phyloP scores from a whole-genome alignment of 2,888 invertebrate genomes.

The Drosophila suboccidentalis region DNA sequence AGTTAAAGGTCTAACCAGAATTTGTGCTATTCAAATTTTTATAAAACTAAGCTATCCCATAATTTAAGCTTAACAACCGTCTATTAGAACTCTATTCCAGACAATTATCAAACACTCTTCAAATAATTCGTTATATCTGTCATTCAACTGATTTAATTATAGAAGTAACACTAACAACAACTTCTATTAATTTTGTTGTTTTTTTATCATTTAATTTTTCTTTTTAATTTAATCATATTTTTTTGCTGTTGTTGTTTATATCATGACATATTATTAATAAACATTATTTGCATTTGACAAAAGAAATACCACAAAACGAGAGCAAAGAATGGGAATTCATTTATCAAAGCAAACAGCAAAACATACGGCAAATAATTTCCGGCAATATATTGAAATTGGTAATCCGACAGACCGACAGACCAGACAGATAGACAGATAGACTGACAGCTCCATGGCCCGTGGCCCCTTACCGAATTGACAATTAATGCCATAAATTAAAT shows the following conservation, averaged over 20 bases:
- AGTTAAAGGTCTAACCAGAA: not conserved
- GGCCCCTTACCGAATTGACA: slow-evolving; percentile 17
- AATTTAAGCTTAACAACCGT: not conserved
- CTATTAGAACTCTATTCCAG: not conserved
- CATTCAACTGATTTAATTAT: slow-evolving; percentile 24
- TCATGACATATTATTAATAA: slow-evolving; percentile 49
- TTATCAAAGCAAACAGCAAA: slow-evolving; percentile 52
- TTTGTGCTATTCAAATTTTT: not conserved
- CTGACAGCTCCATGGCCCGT: slow-evolving; percentile 8
- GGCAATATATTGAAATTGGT: slow-evolving; percentile 44
- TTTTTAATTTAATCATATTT: slow-evolving; percentile 2
- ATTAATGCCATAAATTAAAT: slow-evolving; percentile 44
- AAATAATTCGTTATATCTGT: not conserved
- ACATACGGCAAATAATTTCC: slow-evolving; percentile 59
- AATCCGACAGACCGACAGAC: slow-evolving; percentile 23
- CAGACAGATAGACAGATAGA: slow-evolving; percentile 8
- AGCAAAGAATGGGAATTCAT: slow-evolving; percentile 30
- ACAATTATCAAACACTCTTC: not conserved
- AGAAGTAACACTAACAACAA: not conserved
- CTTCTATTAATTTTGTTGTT: slow-evolving; percentile 19
- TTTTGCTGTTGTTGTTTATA: slow-evolving; percentile 20
- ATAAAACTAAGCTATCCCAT: too few relatives aligned
- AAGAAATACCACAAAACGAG: slow-evolving; percentile 40
- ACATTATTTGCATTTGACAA: slow-evolving; percentile 44
- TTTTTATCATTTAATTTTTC: slow-evolving; percentile 5